phyloP scores from a whole-genome alignment of 2,113 vertebrate genomes.

The Eptesicus fuscus region DNA sequence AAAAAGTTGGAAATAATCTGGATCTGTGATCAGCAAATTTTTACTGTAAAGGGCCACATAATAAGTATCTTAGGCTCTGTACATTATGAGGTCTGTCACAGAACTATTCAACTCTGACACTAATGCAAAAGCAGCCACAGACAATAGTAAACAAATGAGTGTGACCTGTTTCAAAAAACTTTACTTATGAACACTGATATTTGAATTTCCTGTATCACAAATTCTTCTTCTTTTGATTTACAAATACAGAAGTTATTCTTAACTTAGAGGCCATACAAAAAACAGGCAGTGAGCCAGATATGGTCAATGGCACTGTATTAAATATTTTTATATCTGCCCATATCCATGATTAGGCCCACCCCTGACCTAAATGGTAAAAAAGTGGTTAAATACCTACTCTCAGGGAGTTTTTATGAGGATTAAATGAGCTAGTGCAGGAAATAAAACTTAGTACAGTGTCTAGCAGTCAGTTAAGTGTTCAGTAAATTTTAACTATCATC shows the following conservation, averaged over 20 bases:
- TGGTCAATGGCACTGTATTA: neutral
- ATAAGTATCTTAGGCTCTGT: neutral
- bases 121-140: neutral
- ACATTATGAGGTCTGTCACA: neutral
- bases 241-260: neutral
- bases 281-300: neutral
- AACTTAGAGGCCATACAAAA: neutral
- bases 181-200: neutral
- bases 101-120: neutral
- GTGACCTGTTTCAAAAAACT: neutral
- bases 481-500: neutral
- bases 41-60: neutral
- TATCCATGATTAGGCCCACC: no score
- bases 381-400: neutral
- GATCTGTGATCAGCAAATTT: neutral
- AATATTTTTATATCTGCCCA: no score
- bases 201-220: neutral
- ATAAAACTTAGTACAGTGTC: neutral
- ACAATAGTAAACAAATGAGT: neutral
- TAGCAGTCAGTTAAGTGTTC: neutral
- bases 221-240: constrained; percentile 17
- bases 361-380: neutral
- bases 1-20: neutral
- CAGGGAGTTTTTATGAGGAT: neutral
- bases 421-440: neutral